These are phyloP conservation scores for Ligdia adustata DNA, from an alignment of 2,888 invertebrate genomes.

Conservation along the genomic window DNA sequence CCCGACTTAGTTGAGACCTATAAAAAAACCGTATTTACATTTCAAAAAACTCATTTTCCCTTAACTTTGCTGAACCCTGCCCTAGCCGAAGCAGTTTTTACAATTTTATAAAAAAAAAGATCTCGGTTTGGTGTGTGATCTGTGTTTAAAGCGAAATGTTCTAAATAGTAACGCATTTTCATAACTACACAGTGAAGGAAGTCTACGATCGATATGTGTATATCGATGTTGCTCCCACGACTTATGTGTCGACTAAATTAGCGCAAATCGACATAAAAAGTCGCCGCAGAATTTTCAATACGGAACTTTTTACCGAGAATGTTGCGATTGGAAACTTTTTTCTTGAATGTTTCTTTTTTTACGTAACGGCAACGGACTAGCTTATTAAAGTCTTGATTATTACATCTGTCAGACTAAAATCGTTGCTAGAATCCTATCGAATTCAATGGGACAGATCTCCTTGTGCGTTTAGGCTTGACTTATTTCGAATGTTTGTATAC, in stretches of 20 bases:
- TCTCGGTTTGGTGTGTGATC: slow-evolving; percentile 19
- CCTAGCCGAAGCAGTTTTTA: slow-evolving; percentile 19
- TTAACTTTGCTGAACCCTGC: neutral
- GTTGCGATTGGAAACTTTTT: too few relatives aligned
- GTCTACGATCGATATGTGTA: slow-evolving; percentile 6
- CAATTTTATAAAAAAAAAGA: slow-evolving; percentile 27
- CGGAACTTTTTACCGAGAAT: too few relatives aligned
- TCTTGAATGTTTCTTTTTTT: too few relatives aligned
- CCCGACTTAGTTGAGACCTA: too few relatives aligned
- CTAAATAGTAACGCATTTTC: slow-evolving; percentile 5
- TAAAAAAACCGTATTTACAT: too few relatives aligned
- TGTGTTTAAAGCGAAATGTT: slow-evolving; percentile 9
- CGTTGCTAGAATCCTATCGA: too few relatives aligned
- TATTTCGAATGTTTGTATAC: slow-evolving; percentile 23
- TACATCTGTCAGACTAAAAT: slow-evolving; percentile 4
- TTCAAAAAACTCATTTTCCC: neutral
- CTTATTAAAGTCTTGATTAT: too few relatives aligned
- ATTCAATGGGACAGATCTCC: slow-evolving; percentile 8
- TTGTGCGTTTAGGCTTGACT: slow-evolving; percentile 18
- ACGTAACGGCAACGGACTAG: too few relatives aligned
- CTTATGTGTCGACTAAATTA: slow-evolving; percentile 1
- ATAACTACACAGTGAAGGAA: neutral
- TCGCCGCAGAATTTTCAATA: too few relatives aligned
- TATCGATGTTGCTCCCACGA: slow-evolving; percentile 6
- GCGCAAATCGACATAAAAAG: too few relatives aligned